Evolutionary conservation across 2,113 vertebrate genomes (phyloP), one percentile per base, ranked within the genome.

Genomic region (Mixornis gularis): DNA sequence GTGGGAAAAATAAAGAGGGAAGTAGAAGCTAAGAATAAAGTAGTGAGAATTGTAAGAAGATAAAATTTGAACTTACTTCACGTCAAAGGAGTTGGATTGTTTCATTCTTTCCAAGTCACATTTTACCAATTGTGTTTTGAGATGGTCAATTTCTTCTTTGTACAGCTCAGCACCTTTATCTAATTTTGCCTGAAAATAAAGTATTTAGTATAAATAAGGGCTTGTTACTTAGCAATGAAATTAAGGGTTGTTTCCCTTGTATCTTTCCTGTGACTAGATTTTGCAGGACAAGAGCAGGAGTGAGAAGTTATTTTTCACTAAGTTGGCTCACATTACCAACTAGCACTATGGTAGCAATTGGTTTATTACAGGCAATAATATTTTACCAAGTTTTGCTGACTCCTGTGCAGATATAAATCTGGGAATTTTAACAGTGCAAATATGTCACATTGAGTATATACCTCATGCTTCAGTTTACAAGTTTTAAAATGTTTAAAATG

Each of bases 101-200:
- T 98, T 98, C 70, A 93, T 98, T 93, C 98, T 96, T 91, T 98
- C 98, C 96, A 99, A 88, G 73, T 99, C 98, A 88, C 72, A 63
- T 91, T 98, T 97, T 43, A 98, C 96, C 49, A 99, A 65, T 26
- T 98, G 96, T n/a, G 81, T 97, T 93, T 97, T 98, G 40, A 99
- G 97, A 49, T 94, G 49, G 48, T 98, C 98, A 84, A 99, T 96
- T 97, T 99, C 98, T 36, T 95, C 97, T 85, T 95, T 97, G 79
- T 97, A 97, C 11, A 97, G 96, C 10, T 97, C 87, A 21, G 96
- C 91, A 80, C 96, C 98, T 93, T 96, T 95, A 95, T 98, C 68
- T 72, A 97, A 29, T 92, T 96, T 94, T 41, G 94, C 90, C 98
- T 98, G 86, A 55, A 81, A 55, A 76, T 5, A 87, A 72, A 72